Conservation (phyloP, 2,888 invertebrate species). For the Macroteleia sp. region DNA sequence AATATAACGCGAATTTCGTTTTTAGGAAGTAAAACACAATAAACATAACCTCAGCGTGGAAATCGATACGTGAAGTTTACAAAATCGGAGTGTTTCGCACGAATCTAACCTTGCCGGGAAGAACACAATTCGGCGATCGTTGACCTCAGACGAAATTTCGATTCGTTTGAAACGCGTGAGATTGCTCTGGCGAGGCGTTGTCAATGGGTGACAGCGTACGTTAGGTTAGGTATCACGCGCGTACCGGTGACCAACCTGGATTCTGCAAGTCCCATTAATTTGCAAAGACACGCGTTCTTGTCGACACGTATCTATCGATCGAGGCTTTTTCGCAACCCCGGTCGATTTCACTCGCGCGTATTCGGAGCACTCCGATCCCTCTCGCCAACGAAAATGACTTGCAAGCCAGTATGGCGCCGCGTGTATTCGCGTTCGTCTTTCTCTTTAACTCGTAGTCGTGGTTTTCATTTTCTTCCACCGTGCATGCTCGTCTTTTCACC, state of each 20-base stretch:
- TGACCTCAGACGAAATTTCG: too few relatives aligned
- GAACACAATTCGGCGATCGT: too few relatives aligned
- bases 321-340: conserved; percentile 24
- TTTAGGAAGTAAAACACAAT: too few relatives aligned
- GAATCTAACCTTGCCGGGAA: too few relatives aligned
- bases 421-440: conserved; percentile 27
- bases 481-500: conserved; percentile 55
- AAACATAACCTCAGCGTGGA: too few relatives aligned
- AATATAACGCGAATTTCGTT: too few relatives aligned
- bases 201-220: conserved; percentile 10
- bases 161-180: too few relatives aligned
- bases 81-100: too few relatives aligned
- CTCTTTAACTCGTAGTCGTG: conserved; percentile 11
- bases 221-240: conserved; percentile 43
- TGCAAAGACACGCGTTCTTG: conserved; percentile 13
- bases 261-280: neutral
- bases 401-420: conserved; percentile 62
- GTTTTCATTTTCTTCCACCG: conserved; percentile 26
- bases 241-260: conserved; percentile 5
- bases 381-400: conserved; percentile 52
- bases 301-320: conserved; percentile 32
- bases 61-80: too few relatives aligned
- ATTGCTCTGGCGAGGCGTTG: conserved; percentile 23
- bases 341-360: conserved; percentile 54
- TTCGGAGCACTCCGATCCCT: conserved; percentile 32